Conservation (phyloP, 1,140 invertebrate species). For the Bemisia tabaci region DNA sequence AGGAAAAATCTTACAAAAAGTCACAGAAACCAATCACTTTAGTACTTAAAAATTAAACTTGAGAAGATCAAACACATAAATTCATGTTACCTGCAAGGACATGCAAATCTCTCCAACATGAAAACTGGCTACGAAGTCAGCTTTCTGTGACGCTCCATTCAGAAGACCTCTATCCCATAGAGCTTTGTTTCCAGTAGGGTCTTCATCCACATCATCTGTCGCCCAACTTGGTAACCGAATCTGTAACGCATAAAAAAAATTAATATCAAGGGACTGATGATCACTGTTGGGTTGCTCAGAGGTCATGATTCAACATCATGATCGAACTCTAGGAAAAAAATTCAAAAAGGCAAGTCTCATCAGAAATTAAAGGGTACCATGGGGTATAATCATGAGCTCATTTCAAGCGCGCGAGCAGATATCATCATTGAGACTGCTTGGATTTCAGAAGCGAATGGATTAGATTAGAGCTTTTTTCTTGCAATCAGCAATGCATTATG, state of each 20-base stretch:
- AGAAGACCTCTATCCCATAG: constrained; percentile 94
- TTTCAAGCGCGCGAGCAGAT: background rate
- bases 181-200: constrained; percentile 95
- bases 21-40: too few species aligned
- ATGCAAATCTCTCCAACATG: constrained; percentile 92
- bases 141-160: constrained; percentile 95
- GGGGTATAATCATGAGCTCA: background rate
- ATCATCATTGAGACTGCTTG: background rate
- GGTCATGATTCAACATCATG: too few species aligned
- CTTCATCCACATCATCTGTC: constrained; percentile 96
- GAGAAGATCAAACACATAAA: too few species aligned
- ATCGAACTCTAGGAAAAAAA: too few species aligned
- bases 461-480: background rate
- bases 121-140: constrained; percentile 81
- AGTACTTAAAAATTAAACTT: too few species aligned
- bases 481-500: background rate
- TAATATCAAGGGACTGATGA: too few species aligned
- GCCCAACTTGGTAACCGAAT: constrained; percentile 74
- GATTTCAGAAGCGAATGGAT: background rate
- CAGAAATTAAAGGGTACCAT: constrained; percentile 4
- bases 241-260: constrained; percentile 31
- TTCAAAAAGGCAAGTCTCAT: too few species aligned
- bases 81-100: constrained; percentile 54
- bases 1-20: too few species aligned
- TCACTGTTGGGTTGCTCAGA: too few species aligned